Evolutionary conservation across 1,140 invertebrate species (phyloP), one percentile per base, ranked within the genome.

Genomic region (Antheraea pernyi): DNA sequence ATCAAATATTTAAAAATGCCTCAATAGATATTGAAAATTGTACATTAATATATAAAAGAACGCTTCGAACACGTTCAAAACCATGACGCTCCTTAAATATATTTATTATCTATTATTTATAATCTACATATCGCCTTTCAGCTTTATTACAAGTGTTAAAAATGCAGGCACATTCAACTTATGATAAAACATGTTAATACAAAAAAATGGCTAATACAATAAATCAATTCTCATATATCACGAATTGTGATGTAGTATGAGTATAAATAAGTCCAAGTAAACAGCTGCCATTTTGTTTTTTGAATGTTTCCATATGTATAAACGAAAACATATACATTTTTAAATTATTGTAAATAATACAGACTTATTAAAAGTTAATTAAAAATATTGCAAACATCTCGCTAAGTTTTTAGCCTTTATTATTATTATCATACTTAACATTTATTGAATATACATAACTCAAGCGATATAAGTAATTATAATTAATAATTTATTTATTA

Each of bases 1-100:
- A 91, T 89, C 89, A 89, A 89, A 89, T 83, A 77, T 85, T 85
- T 81, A 84, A 88, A 87, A 89, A 88, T 83, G 83, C 79, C 77
- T 83, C 73, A 82, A 79, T 85, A 87, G 76, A 48, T 74, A 79
- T 78, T 77, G 80, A 83, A 73, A 85, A 84, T 86, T 89, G 86
- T 89, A 91, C 85, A 86, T 81, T 10, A 79, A 75, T 82, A 83
- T 80, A 83, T 61, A 84, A 85, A 70, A 73, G 71, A 80, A 80
- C 74, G 78, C 74, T 79, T 75, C 73, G 80, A 76, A 84, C 79
- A 61, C 19, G 19, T n/a, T 30, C 2, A 42, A 61, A 30, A 61
- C 60, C 19, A 65, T 65, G n/a, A n/a, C n/a, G n/a, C n/a, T n/a
- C n/a, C n/a, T n/a, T n/a, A n/a, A n/a, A n/a, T n/a, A n/a, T n/a